phyloP scores from a whole-genome alignment of 2,888 invertebrate genomes.

The Heliconius charithonia region DNA sequence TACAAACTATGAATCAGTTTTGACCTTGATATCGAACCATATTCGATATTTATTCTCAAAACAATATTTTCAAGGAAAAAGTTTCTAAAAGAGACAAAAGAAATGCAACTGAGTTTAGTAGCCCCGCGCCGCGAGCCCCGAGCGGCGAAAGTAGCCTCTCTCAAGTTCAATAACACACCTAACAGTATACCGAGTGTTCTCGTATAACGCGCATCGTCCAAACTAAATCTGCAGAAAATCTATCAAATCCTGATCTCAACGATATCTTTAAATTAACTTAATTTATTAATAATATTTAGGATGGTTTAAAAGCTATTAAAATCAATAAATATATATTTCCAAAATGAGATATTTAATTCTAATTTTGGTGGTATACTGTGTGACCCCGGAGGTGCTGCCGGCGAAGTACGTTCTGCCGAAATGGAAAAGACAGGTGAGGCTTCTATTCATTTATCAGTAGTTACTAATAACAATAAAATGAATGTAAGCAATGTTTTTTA shows the following conservation, averaged over 20 bases:
- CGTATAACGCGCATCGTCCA: conserved; percentile 50
- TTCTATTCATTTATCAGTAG: not conserved
- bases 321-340: conserved; percentile 35
- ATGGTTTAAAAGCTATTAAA: conserved; percentile 38
- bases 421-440: conserved; percentile 90
- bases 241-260: not conserved
- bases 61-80: not conserved
- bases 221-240: conserved; percentile 19
- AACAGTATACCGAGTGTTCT: conserved; percentile 66
- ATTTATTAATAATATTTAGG: conserved; percentile 16
- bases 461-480: too few relatives aligned
- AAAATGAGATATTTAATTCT: conserved; percentile 58
- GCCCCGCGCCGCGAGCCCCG: conserved; percentile 59
- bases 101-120: conserved; percentile 52
- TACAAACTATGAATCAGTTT: too few relatives aligned
- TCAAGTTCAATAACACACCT: conserved; percentile 79
- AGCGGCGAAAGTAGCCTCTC: conserved; percentile 74
- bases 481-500: too few relatives aligned
- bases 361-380: conserved; percentile 61
- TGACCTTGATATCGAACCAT: too few relatives aligned
- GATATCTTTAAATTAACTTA: not conserved
- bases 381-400: conserved; percentile 63
- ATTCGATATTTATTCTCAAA: not conserved
- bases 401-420: conserved; percentile 87
- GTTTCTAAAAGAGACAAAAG: conserved; percentile 3